Evolutionary conservation across 2,797 vertebrate species (phyloP), one percentile per base, ranked within the genome.

Genomic region (Craterocephalus amniculus): DNA sequence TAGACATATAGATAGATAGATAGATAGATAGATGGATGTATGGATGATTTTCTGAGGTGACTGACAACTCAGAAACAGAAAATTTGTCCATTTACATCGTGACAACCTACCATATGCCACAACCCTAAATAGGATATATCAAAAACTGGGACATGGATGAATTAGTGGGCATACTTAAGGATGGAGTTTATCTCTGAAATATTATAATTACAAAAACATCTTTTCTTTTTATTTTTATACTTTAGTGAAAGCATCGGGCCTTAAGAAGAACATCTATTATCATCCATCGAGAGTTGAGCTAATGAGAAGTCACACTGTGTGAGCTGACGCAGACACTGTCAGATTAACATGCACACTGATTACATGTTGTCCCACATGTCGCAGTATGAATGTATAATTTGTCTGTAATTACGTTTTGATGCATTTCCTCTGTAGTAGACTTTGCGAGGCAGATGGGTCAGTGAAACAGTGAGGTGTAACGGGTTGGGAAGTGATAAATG

Each of bases 271-370:
- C 6, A 64, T 74, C 45, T 58, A 1, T 66, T 29, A 49, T 51
- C 35, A 14, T 58, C 56, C 66, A 35, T 51, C 24, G 57, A 73
- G 60, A 74, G 48, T 18, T 26, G 67, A 57, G 68, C 70, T 91
- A 88, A 92, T 83, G 77, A 92, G 83, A 56, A 71, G 6, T 45
- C 87, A 63, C 51, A 71, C 80, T 63, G 82, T 83, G 84, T 26
- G 6, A 22, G 18, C 71, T 49, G 74, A 70, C 67, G 62, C 62
- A 79, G 60, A 78, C 52, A 29, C 60, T 51, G 77, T 79, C 77
- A 74, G 40, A 76, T 81, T 64, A 40, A 70, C 54, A 56, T 48
- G 20, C 69, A 67, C 40, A 55, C 49, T 29, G 31, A 84, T 83
- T 45, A 10, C 67, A 79, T 85, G 18, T 56, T 36, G 45, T 4